A percentile compares a stretch with the other conserved stretches of the same genome.
phyloP scores from a whole-genome alignment of 2,113 vertebrate species.

The Dicaeum eximium region DNA sequence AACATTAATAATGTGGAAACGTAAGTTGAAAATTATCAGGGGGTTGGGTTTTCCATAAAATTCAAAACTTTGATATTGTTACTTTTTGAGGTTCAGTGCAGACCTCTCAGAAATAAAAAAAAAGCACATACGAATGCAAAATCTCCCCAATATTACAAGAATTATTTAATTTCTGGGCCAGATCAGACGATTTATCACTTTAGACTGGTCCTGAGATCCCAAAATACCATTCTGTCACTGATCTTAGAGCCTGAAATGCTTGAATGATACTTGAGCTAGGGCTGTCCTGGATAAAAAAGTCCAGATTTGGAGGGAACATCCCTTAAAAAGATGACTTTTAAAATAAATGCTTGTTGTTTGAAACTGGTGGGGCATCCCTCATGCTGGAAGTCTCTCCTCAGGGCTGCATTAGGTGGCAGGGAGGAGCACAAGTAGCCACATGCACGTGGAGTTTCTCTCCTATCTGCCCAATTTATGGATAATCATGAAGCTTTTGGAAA shows the following conservation, averaged over 20 bases:
- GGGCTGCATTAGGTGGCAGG: neutral
- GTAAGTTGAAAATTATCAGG: neutral
- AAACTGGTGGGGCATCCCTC: neutral
- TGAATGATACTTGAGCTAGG: neutral
- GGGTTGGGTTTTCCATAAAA: neutral
- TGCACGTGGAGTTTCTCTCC: accelerated
- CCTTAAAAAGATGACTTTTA: neutral
- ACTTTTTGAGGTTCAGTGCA: neutral
- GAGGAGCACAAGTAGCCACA: neutral
- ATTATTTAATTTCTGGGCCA: neutral
- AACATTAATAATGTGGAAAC: neutral
- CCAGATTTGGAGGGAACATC: neutral
- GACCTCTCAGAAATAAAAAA: neutral
- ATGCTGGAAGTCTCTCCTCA: neutral
- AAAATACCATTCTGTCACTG: neutral
- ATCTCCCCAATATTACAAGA: neutral
- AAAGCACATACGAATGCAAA: accelerated
- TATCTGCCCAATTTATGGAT: neutral
- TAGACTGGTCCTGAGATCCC: neutral
- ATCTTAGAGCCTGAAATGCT: neutral
- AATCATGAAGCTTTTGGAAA: neutral
- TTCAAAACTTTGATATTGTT: neutral
- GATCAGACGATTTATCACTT: neutral
- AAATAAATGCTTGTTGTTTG: neutral
- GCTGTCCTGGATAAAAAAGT: neutral